Percentiles rank a stretch among this genome's conserved stretches.
Evolutionary conservation across 2,888 invertebrate species (phyloP).

Genomic region (Caenorhabditis doughertyi): DNA sequence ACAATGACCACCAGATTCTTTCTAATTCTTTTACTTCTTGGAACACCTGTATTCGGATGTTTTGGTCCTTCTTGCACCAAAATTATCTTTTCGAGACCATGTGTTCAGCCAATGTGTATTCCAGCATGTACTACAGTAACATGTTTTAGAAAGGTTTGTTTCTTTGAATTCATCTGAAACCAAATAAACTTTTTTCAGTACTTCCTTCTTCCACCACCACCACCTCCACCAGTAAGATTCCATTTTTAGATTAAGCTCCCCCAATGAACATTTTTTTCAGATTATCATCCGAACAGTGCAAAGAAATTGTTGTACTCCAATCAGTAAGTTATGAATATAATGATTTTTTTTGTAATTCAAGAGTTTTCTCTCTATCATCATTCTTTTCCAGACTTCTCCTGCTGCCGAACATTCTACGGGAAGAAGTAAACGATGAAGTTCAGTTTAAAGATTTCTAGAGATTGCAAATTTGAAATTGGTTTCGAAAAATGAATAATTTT

Average conservation of each 20-base stretch:
- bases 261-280: slow-evolving; percentile 6
- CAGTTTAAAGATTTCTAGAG: background rate
- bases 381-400: slow-evolving; percentile 43
- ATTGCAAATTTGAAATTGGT: slow-evolving; percentile 18
- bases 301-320: slow-evolving; percentile 38
- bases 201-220: slow-evolving; percentile 46
- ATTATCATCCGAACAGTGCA: slow-evolving; percentile 43
- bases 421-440: slow-evolving; percentile 15
- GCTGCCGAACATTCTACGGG: slow-evolving; percentile 44
- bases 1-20: slow-evolving; percentile 26
- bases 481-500: slow-evolving; percentile 40
- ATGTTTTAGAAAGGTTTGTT: slow-evolving; percentile 36
- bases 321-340: slow-evolving; percentile 17
- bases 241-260: background rate
- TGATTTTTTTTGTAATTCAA: background rate
- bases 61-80: slow-evolving; percentile 41
- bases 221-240: slow-evolving; percentile 40
- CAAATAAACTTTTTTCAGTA: slow-evolving; percentile 6
- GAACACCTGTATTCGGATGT: slow-evolving; percentile 30
- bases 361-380: background rate
- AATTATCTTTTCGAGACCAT: slow-evolving; percentile 28
- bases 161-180: background rate
- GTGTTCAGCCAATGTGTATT: slow-evolving; percentile 32
- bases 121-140: slow-evolving; percentile 32
- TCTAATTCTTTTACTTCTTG: slow-evolving; percentile 35